phyloP scores from a whole-genome alignment of 2,113 vertebrate species.

The Chaetodon auriga region DNA sequence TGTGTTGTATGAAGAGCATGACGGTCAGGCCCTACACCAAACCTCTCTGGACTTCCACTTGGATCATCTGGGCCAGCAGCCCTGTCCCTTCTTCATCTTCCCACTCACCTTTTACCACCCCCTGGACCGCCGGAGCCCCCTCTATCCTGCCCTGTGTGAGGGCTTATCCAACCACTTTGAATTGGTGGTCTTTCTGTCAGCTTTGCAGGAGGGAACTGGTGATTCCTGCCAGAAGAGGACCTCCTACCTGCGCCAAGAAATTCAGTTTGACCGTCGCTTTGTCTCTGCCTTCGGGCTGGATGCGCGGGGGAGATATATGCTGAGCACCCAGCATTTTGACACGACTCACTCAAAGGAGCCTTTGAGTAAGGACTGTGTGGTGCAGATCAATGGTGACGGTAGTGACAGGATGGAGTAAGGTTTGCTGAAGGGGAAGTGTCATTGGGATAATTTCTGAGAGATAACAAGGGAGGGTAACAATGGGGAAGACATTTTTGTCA shows the following conservation, averaged over 20 bases:
- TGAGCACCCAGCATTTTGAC: constrained; percentile 93
- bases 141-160: constrained; percentile 88
- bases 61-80: constrained; percentile 85
- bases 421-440: not conserved
- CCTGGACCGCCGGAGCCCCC: constrained; percentile 89
- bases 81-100: constrained; percentile 95
- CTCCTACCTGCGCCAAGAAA: constrained; percentile 94
- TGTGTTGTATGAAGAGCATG: constrained; percentile 92
- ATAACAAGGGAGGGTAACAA: not conserved
- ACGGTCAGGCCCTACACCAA: constrained; percentile 90
- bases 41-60: constrained; percentile 92
- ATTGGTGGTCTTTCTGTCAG: constrained; percentile 93
- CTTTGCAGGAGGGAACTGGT: constrained; percentile 94
- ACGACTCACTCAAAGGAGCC: constrained; percentile 86
- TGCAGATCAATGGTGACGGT: constrained; percentile 91
- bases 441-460: constrained; percentile 12
- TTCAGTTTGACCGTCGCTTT: constrained; percentile 90
- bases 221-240: constrained; percentile 95
- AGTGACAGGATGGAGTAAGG: constrained; percentile 80
- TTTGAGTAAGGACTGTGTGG: constrained; percentile 91
- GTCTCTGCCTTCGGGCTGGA: constrained; percentile 85
- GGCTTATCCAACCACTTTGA: constrained; percentile 89
- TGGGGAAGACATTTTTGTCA: constrained; percentile 34
- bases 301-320: constrained; percentile 88
- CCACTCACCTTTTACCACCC: constrained; percentile 93